A percentile compares a stretch with the other conserved stretches of the same genome.
Evolutionary conservation across 2,888 invertebrate genomes (phyloP).

Genomic region (Heliconius sara): DNA sequence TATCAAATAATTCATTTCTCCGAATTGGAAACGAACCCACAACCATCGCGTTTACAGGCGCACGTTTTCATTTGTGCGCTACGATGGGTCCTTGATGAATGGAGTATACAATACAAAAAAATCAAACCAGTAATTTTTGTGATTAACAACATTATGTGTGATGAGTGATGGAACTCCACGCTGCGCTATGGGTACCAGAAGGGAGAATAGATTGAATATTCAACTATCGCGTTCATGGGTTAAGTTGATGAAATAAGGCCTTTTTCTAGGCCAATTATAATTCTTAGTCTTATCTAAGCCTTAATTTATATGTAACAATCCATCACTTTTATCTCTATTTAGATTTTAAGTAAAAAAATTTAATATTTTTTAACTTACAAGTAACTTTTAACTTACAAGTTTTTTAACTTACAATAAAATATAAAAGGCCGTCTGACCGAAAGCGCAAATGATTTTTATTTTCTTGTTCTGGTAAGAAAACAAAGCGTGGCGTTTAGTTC

Average conservation of each 20-base stretch:
- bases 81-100: no score
- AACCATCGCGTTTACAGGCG: no score
- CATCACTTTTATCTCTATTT: background rate
- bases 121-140: no score
- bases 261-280: slow-evolving; percentile 1
- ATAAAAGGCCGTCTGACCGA: background rate
- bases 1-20: no score
- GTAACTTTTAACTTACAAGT: background rate
- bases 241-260: background rate
- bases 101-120: no score
- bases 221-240: background rate
- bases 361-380: background rate
- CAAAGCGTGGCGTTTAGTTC: background rate
- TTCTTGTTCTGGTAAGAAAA: background rate
- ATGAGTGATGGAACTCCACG: no score
- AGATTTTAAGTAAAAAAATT: background rate
- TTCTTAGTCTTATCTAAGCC: background rate
- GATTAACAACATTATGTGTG: no score
- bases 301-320: slow-evolving; percentile 8
- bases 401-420: background rate
- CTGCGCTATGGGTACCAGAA: no score
- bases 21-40: no score
- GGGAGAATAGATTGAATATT: background rate
- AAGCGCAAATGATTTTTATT: background rate
- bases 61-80: no score